Evolutionary conservation across 2,797 vertebrate species (phyloP), one percentile per base, ranked within the genome.

Genomic region (Mareca penelope): DNA sequence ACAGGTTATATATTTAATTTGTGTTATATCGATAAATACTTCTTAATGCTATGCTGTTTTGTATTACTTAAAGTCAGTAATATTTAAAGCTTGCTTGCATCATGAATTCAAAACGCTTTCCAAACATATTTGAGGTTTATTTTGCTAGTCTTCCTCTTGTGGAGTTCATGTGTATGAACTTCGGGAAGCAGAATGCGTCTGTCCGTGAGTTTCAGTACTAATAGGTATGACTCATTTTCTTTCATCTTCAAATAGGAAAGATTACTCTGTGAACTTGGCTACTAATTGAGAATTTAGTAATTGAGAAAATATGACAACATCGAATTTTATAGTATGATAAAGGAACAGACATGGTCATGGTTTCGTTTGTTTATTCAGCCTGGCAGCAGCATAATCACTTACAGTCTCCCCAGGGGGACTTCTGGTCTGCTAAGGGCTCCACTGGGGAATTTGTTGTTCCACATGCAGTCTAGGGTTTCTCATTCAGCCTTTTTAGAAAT

Each of bases 31-130:
- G 53, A 19, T 64, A 70, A 82, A 59, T 14, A 17, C 9, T 23
- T 65, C 56, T 16, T 63, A 76, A 39, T 0, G 0, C 40, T 37
- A 5, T 19, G n/a, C 15, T 72, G 19, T 7, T 79, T 75, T 46
- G 40, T 40, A 33, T 23, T 37, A 35, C 52, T 67, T 40, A 15
- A 55, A 75, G 12, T 44, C 17, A 31, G 8, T 7, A 57, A 9
- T 69, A 24, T 22, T 88, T 87, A 73, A 78, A 22, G 14, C 46
- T 73, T 67, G n/a, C 35, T 40, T 55, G 44, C 14, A 15, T 16
- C 55, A 21, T 33, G 33, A 64, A 59, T 46, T 17, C n/a, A 21
- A 40, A 69, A 2, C 8, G 14, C 19, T 59, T 69, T 48, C 29
- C 57, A 57, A 4, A 24, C 5, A 0, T 3, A 2, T 71, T 60